Evolutionary conservation across 2,113 vertebrate species (phyloP), one percentile per base, ranked within the genome.

Genomic region (Epinephelus lanceolatus): DNA sequence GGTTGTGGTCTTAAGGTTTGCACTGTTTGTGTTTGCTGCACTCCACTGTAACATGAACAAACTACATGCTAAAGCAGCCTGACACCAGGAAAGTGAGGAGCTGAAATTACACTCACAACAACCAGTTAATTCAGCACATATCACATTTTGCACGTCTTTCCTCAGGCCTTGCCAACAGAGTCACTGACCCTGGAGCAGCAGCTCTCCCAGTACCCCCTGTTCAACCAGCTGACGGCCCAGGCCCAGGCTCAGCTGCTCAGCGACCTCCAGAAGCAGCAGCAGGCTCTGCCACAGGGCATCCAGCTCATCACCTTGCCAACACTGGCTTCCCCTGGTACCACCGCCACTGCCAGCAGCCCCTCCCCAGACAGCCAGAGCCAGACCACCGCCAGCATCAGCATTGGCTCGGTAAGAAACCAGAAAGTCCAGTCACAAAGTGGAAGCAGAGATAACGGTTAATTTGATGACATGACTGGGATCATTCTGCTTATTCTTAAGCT

Each of bases 171-270:
- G 91, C 92, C 96, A 9, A 96, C 98, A 91, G 98, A 99, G 0
- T 93, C 96, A 0, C 78, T 99, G 90, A 96, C 96, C 57, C 94
- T 99, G 93, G 98, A 99, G 87, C 98, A 99, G 94, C 98, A 99
- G 94, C 96, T 99, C 52, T 94, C 97, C 1, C 97, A 98, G 7
- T 99, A 97, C 5, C 94, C 97, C 0, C 96, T 99, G 88, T 98
- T 99, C 91, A 97, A 95, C 89, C 97, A 97, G 92, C 85, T 96
- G 2, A 95, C 95, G 3, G 94, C 97, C 40, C 97, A 96, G 68
- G 97, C 95, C 68, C 95, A 96, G 89, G 89, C 96, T 0, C 96
- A 97, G 74, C 95, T 97, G 91, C 94, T 96, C 9, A 96, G 88
- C 0, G 96, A 96, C 82, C 95, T 98, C 79, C 96, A 97, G 76